Evolutionary conservation across 2,888 invertebrate species (phyloP), one percentile per base, ranked within the genome.

Genomic region (Epistrophe eligans): DNA sequence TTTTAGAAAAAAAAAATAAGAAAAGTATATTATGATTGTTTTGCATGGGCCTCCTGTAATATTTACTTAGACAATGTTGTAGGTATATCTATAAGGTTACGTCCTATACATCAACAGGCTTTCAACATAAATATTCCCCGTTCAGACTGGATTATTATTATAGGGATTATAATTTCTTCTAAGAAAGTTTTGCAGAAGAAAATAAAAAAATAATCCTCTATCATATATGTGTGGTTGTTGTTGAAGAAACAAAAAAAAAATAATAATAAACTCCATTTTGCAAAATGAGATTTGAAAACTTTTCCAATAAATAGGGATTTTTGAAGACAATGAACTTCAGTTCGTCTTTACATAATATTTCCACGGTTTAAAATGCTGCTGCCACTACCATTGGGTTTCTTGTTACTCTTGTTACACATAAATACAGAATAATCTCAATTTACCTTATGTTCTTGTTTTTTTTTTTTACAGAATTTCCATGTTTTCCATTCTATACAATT

Each of bases 401-500:
- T 35, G 6, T 35, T 58, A 58, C 57, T 17, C n/a, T n/a, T 3
- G 24, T 11, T 58, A 19, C 58, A 58, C 17, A 58, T 17, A 38
- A 24, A 58, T n/a, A 32, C 19, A 13, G 10, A 43, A 40, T 28
- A 43, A 62, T n/a, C 24, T 28, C 24, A 11, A 43, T 62, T 15
- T 24, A 40, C 40, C 11, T n/a, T 5, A 45, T 32, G n/a, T 40
- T 60, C 8, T 24, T 24, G 8, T 28, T 10, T 24, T 62, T 58
- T 17, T n/a, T 35, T 35, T 7, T 58, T 28, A 0, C 19, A 67
- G 10, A 66, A 35, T 55, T 57, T 76, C 48, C 71, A 82, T 77
- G 67, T 77, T 76, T 57, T 35, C 76, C 43, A 57, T 81, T 71
- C 62, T 64, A 82, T 73, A 77, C 19, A 77, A 77, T 67, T 55